Percentiles rank a stretch among this genome's conserved stretches.
phyloP scores from a whole-genome alignment of 1,140 invertebrate genomes.

The Drosophila quadrilineata region DNA sequence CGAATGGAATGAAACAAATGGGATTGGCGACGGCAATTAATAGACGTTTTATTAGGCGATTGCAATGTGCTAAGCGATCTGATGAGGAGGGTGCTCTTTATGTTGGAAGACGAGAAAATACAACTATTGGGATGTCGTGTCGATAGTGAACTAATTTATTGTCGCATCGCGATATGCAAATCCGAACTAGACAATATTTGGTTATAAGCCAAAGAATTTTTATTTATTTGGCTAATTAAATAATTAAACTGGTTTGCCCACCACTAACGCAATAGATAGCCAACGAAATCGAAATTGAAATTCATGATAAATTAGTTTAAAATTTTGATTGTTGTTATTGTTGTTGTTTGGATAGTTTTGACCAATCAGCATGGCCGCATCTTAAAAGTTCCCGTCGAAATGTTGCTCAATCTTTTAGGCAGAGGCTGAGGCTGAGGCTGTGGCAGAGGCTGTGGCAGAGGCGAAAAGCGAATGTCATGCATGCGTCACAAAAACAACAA shows the following conservation, averaged over 20 bases:
- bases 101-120: no score
- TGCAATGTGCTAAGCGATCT: constrained; percentile 19
- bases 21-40: constrained; percentile 13
- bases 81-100: no score
- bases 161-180: constrained; percentile 53
- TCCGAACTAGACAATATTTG: constrained; percentile 37
- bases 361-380: neutral
- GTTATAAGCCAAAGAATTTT: constrained; percentile 18
- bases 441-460: no score
- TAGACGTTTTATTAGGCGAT: constrained; percentile 53
- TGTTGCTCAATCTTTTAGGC: neutral
- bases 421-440: neutral
- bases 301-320: constrained; percentile 53
- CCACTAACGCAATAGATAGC: constrained; percentile 20
- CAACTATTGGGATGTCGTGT: constrained; percentile 8
- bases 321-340: neutral
- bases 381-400: neutral
- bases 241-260: constrained; percentile 57
- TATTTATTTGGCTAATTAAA: constrained; percentile 50
- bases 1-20: no score
- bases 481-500: no score
- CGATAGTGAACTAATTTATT: constrained; percentile 34
- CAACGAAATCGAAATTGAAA: constrained; percentile 55
- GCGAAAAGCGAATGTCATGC: no score
- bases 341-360: neutral